These are phyloP conservation scores for Tridacna crocea DNA, from an alignment of 2,888 invertebrate genomes.

Conservation along the genomic window DNA sequence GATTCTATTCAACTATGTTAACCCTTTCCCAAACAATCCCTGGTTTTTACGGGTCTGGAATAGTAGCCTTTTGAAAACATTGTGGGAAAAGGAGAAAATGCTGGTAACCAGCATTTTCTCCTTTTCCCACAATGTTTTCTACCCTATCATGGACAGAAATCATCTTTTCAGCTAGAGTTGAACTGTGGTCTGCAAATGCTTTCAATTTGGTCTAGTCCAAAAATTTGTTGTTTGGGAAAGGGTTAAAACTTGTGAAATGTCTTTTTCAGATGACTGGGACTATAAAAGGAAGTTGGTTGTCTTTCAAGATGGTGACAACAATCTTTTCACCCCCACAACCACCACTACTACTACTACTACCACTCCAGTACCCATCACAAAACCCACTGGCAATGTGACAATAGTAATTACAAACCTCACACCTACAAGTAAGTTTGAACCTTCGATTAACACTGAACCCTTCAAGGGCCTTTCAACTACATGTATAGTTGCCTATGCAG, in stretches of 20 bases:
- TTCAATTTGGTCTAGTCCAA: too few relatives aligned
- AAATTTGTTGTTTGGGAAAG: background rate
- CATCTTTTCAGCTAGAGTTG: too few relatives aligned
- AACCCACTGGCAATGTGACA: conserved; percentile 12
- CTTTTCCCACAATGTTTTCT: too few relatives aligned
- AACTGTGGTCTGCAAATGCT: too few relatives aligned
- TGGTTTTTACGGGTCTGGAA: too few relatives aligned
- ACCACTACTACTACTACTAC: conserved; percentile 51
- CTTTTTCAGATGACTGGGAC: conserved; percentile 37
- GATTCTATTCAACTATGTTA: too few relatives aligned
- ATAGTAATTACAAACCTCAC: conserved; percentile 1
- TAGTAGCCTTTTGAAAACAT: too few relatives aligned
- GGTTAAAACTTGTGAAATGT: background rate
- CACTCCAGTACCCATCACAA: background rate
- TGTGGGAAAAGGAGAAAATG: too few relatives aligned
- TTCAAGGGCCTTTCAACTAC: background rate
- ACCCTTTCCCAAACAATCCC: too few relatives aligned
- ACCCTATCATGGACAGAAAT: too few relatives aligned
- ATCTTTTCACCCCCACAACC: conserved; percentile 41
- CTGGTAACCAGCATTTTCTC: too few relatives aligned
- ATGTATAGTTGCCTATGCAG: too few relatives aligned
- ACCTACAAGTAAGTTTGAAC: background rate
- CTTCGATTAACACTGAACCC: background rate
- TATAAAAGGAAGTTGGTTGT: conserved; percentile 47
- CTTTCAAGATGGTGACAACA: conserved; percentile 42